Percentiles rank a stretch among this genome's conserved stretches.
Conservation (phyloP, 2,113 vertebrate species). For the Puma concolor region DNA sequence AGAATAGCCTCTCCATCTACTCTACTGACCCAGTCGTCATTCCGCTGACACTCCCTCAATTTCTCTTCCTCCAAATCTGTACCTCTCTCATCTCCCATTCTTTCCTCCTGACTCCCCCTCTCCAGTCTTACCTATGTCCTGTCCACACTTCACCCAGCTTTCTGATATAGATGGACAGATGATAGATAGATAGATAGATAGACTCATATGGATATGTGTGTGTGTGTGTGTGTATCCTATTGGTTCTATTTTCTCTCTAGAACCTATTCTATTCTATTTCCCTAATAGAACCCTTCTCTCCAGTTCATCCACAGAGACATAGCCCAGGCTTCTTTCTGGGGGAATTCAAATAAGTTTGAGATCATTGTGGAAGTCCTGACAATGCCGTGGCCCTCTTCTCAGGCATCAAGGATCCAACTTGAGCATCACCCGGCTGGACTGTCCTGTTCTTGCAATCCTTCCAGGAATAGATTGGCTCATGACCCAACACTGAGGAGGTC, state of each 20-base stretch:
- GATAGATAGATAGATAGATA: background rate
- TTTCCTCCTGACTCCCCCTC: background rate
- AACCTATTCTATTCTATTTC: too few species aligned
- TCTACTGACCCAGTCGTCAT: background rate
- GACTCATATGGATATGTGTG: background rate
- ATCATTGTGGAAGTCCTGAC: background rate
- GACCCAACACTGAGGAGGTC: background rate
- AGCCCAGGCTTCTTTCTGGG: background rate
- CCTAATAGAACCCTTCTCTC: background rate
- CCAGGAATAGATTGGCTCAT: conserved; percentile 52
- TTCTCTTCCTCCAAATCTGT: background rate
- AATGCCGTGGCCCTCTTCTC: background rate
- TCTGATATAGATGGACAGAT: background rate
- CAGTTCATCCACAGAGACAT: background rate
- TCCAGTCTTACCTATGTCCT: background rate
- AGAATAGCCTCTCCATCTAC: background rate
- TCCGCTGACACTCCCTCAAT: background rate
- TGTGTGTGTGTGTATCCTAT: background rate
- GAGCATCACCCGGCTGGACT: background rate
- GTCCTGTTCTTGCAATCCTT: background rate
- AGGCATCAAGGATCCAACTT: background rate
- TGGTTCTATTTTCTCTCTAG: background rate
- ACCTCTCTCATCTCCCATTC: background rate
- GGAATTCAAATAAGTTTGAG: background rate
- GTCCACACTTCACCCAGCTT: background rate